These are phyloP conservation scores for Crocallis elinguaria DNA, from an alignment of 2,888 invertebrate genomes.

Conservation along the genomic window DNA sequence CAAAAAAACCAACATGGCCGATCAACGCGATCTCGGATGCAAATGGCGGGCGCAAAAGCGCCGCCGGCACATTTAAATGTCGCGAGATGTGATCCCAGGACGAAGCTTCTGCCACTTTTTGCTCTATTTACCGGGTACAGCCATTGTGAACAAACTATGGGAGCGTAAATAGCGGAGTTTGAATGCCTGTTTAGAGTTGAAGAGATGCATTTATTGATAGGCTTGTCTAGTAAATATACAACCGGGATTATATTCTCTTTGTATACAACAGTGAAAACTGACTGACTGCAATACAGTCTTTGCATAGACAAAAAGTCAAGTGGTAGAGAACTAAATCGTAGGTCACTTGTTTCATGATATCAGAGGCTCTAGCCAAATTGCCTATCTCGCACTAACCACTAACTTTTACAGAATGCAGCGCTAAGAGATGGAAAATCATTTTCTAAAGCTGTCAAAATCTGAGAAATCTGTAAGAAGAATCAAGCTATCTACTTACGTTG, in stretches of 20 bases:
- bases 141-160: slow-evolving; percentile 53
- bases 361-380: no score
- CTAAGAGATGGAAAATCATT: no score
- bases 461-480: no score
- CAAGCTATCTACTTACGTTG: no score
- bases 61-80: slow-evolving; percentile 81
- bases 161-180: slow-evolving; percentile 42
- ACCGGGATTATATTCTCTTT: no score
- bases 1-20: slow-evolving; percentile 72
- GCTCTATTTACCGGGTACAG: slow-evolving; percentile 69
- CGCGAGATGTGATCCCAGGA: slow-evolving; percentile 57
- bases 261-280: slow-evolving; percentile 7
- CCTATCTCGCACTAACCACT: no score
- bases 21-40: slow-evolving; percentile 78
- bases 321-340: not conserved
- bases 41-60: slow-evolving; percentile 76
- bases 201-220: slow-evolving; percentile 26
- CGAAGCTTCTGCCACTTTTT: slow-evolving; percentile 56
- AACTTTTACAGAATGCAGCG: no score
- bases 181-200: slow-evolving; percentile 26
- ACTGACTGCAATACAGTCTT: slow-evolving; percentile 22
- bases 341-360: no score
- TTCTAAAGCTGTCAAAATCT: no score
- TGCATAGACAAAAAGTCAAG: not conserved
- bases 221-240: no score